Base-by-base conservation (phyloP, 1,140 invertebrate genomes). In the Listronotus oregonensis region DNA sequence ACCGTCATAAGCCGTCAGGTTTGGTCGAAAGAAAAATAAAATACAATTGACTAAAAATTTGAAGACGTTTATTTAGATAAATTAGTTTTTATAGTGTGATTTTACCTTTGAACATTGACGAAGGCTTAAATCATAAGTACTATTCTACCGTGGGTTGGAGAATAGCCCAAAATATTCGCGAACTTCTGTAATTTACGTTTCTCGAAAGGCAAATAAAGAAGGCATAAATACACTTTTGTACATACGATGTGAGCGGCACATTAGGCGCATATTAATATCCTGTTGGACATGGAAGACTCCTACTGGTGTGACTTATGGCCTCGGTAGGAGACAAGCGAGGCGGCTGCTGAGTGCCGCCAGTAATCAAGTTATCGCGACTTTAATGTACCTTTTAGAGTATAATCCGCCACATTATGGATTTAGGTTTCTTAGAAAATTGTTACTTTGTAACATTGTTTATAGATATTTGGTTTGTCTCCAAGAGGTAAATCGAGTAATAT, bases 151-250 rank as follows among this genome's bases (percentile, higher is more conserved):
- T n/a, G n/a, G n/a, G n/a, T 46, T 34, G 32, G 42, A 63, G 49
- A 54, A 46, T 18, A 11, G 6, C 61, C 31, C 50, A 37, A 74
- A 73, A 68, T 72, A 71, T 68, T 68, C 49, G 69, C 55, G 50
- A 63, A 67, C 60, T 63, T 50, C 50, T 62, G 70, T 75, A 76
- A 75, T 76, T 75, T 76, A 75, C 72, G 73, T 67, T 60, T 64
- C 69, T 44, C 66, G 68, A 71, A 73, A 73, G 65, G 60, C 66
- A 70, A 71, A 74, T 73, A 74, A 74, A 73, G 69, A 63, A 69
- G 31, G 47, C 46, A 65, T 65, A 68, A 47, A 70, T 54, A 61
- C 56, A 39, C 37, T 64, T 68, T 68, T 69, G 64, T 69, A 69
- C 42, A 40, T 54, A 64, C 64, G 67, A 67, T 56, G 66, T 62